Conservation (phyloP, 1,140 invertebrate genomes). For the Drosophila setifemur region DNA sequence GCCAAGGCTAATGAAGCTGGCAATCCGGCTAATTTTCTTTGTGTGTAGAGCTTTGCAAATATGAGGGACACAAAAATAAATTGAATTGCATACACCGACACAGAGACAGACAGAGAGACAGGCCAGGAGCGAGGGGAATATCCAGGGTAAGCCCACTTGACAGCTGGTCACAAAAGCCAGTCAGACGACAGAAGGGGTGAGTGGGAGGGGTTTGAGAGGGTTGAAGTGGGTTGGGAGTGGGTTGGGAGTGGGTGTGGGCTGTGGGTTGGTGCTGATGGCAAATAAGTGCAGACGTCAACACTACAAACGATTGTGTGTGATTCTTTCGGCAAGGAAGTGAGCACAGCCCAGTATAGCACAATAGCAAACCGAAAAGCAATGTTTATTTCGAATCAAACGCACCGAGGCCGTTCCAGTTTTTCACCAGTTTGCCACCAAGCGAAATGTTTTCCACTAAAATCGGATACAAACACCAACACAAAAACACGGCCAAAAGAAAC, state of each 20-base stretch:
- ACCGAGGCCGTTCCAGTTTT: constrained; percentile 14
- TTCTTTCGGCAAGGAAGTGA: constrained; percentile 29
- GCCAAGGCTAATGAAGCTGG: no score
- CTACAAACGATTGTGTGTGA: constrained; percentile 17
- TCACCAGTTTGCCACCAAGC: constrained; percentile 16
- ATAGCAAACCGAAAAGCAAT: constrained; percentile 68
- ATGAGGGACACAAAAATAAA: constrained; percentile 62
- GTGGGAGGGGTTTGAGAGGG: not conserved
- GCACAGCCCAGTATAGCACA: constrained; percentile 54
- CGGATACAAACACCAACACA: constrained; percentile 53
- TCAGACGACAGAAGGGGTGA: constrained; percentile 14
- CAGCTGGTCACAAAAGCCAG: constrained; percentile 67
- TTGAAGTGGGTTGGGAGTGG: no score
- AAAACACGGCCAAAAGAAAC: constrained; percentile 21
- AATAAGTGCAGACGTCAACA: constrained; percentile 67
- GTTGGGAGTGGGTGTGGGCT: not conserved
- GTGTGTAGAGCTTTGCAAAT: constrained; percentile 31
- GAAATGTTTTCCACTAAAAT: constrained; percentile 56
- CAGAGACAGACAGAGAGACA: constrained; percentile 15
- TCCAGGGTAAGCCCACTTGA: constrained; percentile 51
- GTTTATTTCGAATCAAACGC: constrained; percentile 70
- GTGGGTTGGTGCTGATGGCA: not conserved
- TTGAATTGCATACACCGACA: constrained; percentile 69
- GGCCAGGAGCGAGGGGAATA: not conserved
- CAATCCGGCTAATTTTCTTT: not conserved